These are phyloP conservation scores for Ectemnius lituratus DNA, from an alignment of 2,888 invertebrate species.

Conservation along the genomic window DNA sequence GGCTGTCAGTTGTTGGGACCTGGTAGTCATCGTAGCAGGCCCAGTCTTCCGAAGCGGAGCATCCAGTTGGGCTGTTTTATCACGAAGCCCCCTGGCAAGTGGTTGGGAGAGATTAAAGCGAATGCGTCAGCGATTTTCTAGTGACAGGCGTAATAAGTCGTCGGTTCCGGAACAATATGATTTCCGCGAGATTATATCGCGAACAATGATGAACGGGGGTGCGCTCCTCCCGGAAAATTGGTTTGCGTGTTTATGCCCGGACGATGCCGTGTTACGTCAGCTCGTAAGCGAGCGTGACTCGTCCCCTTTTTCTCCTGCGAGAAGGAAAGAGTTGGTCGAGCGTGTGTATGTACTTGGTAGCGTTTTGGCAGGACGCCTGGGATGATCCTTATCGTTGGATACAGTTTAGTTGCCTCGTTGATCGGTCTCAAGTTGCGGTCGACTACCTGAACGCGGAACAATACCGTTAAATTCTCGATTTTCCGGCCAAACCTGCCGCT, in stretches of 20 bases:
- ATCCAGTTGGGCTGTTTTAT: neutral
- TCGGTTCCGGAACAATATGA: slow-evolving; percentile 67
- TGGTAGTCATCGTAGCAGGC: slow-evolving; percentile 9
- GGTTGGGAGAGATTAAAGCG: slow-evolving; percentile 63
- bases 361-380: slow-evolving; percentile 41
- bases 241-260: slow-evolving; percentile 65
- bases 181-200: slow-evolving; percentile 68
- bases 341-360: slow-evolving; percentile 19
- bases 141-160: slow-evolving; percentile 63
- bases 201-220: slow-evolving; percentile 64
- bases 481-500: slow-evolving; percentile 3
- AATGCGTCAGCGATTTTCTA: slow-evolving; percentile 70
- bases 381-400: slow-evolving; percentile 35
- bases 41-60: slow-evolving; percentile 2
- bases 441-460: slow-evolving; percentile 17
- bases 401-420: slow-evolving; percentile 27
- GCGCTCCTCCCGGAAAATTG: slow-evolving; percentile 60
- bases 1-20: slow-evolving; percentile 11
- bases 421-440: slow-evolving; percentile 11
- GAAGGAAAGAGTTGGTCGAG: slow-evolving; percentile 26
- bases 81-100: slow-evolving; percentile 28
- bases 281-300: slow-evolving; percentile 69
- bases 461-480: slow-evolving; percentile 14
- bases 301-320: slow-evolving; percentile 35
- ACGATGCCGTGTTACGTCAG: slow-evolving; percentile 30